Evolutionary conservation across 1,140 invertebrate genomes (phyloP), one percentile per base, ranked within the genome.

Genomic region (Ooceraea biroi): DNA sequence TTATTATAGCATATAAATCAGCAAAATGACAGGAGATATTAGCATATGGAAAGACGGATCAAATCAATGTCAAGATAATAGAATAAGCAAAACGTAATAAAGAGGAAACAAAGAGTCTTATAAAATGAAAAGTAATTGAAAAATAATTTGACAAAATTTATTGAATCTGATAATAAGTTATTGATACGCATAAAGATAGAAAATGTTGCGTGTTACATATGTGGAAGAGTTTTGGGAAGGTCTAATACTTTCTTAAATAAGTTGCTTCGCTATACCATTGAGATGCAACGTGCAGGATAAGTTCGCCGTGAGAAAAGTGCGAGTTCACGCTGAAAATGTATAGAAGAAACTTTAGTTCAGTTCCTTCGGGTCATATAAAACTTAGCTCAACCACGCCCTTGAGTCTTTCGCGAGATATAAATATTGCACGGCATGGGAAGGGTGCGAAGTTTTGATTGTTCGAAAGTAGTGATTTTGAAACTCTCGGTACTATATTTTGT

Each of bases 351-450:
- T 90, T 89, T 83, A 44, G 52, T 85, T 90, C 84, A 73, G 82
- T 86, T 88, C 86, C 78, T 88, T 55, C 71, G 86, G 82, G 82
- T 86, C 74, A 48, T 89, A 88, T 90, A 89, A 90, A 90, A 90
- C 87, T 89, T 85, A 66, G 57, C 65, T 73, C 48, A 89, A 90
- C 89, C 87, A 88, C 85, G 80, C 89, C 86, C 83, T 90, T 84
- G 89, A 88, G 84, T 76, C 85, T 66, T 82, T 74, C 55, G 30
- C 44, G 50, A 41, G 77, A 80, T 85, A 86, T 90, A 90, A 90
- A 90, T 90, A 90, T 89, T 71, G 82, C 30, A 46, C 19, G 36
- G 17, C 57, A 44, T 48, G 50, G 55, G 57, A 50, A 46, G 25
- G 60, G 73, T 61, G 46, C 68, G 77, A 88, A 90, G 71, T 85